Evolutionary conservation across 2,888 invertebrate species (phyloP).

Genomic region (Thelaira solivaga): DNA sequence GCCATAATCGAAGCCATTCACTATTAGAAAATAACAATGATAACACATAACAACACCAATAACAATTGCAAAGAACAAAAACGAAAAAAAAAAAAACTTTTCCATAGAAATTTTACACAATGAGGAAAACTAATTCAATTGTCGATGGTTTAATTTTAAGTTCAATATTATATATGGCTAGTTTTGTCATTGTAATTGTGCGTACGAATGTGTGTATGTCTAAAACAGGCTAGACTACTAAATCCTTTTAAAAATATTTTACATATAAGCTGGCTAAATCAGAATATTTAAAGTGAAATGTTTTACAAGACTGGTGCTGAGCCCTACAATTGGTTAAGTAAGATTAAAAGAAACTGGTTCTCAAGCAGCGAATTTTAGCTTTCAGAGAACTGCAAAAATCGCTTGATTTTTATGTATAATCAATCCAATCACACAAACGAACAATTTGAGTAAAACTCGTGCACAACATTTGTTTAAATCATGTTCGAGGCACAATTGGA

Average conservation of each 20-base stretch:
- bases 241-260: constrained; percentile 35
- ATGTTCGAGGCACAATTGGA: too few species aligned
- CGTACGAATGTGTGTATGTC: too few species aligned
- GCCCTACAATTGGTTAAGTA: neutral
- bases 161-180: constrained; percentile 55
- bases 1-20: constrained; percentile 1
- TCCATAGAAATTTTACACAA: constrained; percentile 32
- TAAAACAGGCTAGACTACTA: constrained; percentile 47
- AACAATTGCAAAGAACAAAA: neutral
- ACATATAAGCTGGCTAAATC: neutral
- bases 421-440: too few species aligned
- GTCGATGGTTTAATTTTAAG: constrained; percentile 60
- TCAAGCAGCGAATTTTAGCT: too few species aligned
- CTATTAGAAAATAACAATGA: neutral
- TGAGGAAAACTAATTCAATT: constrained; percentile 57
- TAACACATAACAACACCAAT: neutral
- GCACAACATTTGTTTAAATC: too few species aligned
- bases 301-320: neutral
- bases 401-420: too few species aligned
- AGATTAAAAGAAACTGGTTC: neutral
- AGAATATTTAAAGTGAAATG: too few species aligned
- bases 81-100: too few species aligned
- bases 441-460: too few species aligned
- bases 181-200: constrained; percentile 18
- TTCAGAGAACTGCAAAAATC: too few species aligned